Percentiles rank a stretch among this genome's conserved stretches.
phyloP scores from a whole-genome alignment of 1,140 invertebrate genomes.

The Leptoteleia sp. region DNA sequence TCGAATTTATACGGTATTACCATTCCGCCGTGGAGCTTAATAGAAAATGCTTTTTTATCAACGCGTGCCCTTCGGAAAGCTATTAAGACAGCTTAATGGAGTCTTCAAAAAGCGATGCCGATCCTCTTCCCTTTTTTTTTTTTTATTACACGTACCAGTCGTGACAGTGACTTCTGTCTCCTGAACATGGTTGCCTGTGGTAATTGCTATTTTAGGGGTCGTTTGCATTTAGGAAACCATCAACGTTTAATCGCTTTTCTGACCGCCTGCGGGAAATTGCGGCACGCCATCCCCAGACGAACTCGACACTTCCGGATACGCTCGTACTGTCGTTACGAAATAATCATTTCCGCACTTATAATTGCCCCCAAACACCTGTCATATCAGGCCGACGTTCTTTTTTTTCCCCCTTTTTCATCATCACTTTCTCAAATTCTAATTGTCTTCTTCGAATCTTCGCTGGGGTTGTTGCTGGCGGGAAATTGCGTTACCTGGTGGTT shows the following conservation, averaged over 20 bases:
- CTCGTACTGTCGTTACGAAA: constrained; percentile 51
- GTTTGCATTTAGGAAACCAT: constrained; percentile 82
- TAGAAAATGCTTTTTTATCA: constrained; percentile 23
- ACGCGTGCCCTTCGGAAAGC: constrained; percentile 6
- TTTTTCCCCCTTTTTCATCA: constrained; percentile 42
- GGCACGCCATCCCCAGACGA: constrained; percentile 62
- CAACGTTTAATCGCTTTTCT: constrained; percentile 81
- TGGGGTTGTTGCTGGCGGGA: no score
- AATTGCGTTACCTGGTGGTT: no score
- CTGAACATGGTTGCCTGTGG: constrained; percentile 43
- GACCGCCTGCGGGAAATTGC: constrained; percentile 77
- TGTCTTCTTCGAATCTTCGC: constrained; percentile 12
- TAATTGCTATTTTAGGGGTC: constrained; percentile 72
- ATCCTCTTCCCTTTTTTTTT: no score
- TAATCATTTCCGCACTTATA: constrained; percentile 62
- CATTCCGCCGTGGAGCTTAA: neutral
- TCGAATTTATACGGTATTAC: neutral
- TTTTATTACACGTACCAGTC: constrained; percentile 34
- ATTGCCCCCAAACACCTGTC: constrained; percentile 59
- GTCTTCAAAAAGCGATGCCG: constrained; percentile 15
- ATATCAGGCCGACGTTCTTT: constrained; percentile 10
- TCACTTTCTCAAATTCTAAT: constrained; percentile 20
- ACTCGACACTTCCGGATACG: constrained; percentile 61
- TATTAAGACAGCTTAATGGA: constrained; percentile 33
- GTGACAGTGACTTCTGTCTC: constrained; percentile 50